phyloP scores from a whole-genome alignment of 1,140 invertebrate species.

The Cotesia typhae region DNA sequence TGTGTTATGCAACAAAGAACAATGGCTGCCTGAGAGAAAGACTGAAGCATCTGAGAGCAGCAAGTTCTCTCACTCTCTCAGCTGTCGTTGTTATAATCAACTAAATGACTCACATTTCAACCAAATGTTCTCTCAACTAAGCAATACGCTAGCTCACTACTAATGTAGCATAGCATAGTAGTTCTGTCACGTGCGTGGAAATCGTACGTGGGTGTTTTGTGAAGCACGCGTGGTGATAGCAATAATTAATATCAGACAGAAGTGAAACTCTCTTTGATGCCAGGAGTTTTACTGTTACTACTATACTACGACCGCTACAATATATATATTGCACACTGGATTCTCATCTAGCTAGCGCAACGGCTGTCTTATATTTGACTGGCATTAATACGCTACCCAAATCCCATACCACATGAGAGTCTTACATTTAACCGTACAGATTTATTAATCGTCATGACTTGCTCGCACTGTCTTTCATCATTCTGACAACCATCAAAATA shows the following conservation, averaged over 20 bases:
- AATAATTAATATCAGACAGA: conserved; percentile 43
- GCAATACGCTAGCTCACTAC: not conserved
- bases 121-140: not conserved
- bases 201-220: conserved; percentile 28
- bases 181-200: conserved; percentile 35
- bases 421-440: conserved; percentile 9
- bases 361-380: conserved; percentile 34
- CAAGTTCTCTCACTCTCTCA: too few species aligned
- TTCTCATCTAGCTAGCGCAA: not conserved
- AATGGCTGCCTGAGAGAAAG: not conserved
- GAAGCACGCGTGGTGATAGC: conserved; percentile 31
- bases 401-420: conserved; percentile 21
- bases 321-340: not conserved
- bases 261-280: conserved; percentile 35
- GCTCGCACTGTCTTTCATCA: not conserved
- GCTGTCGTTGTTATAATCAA: too few species aligned
- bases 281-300: conserved; percentile 23
- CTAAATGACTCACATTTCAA: too few species aligned
- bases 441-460: conserved; percentile 16
- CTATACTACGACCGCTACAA: not conserved
- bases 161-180: conserved; percentile 26
- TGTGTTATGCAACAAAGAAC: not conserved
- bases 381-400: conserved; percentile 37
- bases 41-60: too few species aligned
- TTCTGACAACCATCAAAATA: conserved; percentile 4